Evolutionary conservation across 2,113 vertebrate species (phyloP).

Genomic region (Furnarius figulus): DNA sequence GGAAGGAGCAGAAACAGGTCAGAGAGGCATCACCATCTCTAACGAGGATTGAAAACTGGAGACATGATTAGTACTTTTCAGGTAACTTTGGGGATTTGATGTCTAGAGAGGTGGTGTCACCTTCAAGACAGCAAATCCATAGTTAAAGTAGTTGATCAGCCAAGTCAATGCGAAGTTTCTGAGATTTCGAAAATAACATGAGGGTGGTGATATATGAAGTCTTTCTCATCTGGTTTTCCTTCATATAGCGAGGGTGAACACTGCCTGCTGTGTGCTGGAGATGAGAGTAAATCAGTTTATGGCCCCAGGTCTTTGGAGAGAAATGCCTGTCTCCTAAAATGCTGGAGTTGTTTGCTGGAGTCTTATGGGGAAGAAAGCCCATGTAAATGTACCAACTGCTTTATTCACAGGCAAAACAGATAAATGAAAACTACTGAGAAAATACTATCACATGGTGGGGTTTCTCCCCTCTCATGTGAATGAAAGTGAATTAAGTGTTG

Average conservation of each 20-base stretch:
- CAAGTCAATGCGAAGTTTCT: background rate
- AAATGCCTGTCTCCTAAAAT: background rate
- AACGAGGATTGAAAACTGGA: conserved; percentile 37
- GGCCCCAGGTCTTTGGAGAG: background rate
- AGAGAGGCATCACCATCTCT: conserved; percentile 8
- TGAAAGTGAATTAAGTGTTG: background rate
- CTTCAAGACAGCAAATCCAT: background rate
- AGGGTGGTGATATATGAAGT: background rate
- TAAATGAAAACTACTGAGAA: background rate
- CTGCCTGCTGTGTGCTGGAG: background rate
- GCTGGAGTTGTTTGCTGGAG: background rate
- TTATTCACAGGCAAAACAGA: background rate
- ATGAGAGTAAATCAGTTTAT: background rate
- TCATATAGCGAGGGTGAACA: background rate
- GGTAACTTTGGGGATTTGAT: background rate
- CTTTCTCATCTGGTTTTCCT: background rate
- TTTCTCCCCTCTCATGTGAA: background rate
- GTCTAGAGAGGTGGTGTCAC: background rate
- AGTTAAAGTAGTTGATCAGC: background rate
- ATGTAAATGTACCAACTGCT: background rate
- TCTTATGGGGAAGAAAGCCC: background rate
- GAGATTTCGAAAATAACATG: background rate
- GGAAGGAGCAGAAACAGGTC: conserved; percentile 36
- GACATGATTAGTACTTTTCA: background rate
- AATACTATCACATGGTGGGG: fast-evolving